A percentile compares a stretch with the other conserved stretches of the same genome.
Evolutionary conservation across 2,113 vertebrate species (phyloP).

Genomic region (Athene cunicularia): DNA sequence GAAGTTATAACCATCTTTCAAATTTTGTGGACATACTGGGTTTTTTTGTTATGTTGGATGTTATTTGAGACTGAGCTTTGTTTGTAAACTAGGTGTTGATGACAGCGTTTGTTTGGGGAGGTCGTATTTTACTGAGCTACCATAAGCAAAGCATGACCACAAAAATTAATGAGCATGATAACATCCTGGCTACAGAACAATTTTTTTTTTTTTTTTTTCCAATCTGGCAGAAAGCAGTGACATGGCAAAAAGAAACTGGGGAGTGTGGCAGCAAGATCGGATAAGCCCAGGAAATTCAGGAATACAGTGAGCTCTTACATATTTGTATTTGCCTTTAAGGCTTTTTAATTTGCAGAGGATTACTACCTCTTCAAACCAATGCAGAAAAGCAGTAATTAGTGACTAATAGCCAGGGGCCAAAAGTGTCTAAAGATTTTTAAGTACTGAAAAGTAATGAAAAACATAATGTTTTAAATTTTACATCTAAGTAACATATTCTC

Average conservation of each 20-base stretch:
- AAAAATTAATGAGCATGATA: background rate
- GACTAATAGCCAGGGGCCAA: background rate
- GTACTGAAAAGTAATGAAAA: background rate
- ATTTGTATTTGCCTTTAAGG: background rate
- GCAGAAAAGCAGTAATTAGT: background rate
- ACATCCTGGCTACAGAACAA: background rate
- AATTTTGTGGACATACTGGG: background rate
- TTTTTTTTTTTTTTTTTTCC: background rate
- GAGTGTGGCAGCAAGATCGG: background rate
- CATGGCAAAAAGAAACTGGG: background rate
- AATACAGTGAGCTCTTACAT: background rate
- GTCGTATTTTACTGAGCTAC: background rate
- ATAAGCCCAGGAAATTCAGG: background rate
- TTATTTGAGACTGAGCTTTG: background rate
- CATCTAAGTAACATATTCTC: background rate
- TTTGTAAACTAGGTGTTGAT: background rate
- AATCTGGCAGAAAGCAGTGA: background rate
- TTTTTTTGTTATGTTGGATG: background rate
- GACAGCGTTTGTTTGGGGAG: background rate
- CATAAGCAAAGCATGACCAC: background rate
- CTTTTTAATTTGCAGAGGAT: background rate
- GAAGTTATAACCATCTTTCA: background rate
- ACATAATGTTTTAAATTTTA: background rate
- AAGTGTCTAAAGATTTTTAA: background rate
- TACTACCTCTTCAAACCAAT: background rate